phyloP scores from a whole-genome alignment of 2,797 vertebrate genomes.

The Holocentrus rufus region DNA sequence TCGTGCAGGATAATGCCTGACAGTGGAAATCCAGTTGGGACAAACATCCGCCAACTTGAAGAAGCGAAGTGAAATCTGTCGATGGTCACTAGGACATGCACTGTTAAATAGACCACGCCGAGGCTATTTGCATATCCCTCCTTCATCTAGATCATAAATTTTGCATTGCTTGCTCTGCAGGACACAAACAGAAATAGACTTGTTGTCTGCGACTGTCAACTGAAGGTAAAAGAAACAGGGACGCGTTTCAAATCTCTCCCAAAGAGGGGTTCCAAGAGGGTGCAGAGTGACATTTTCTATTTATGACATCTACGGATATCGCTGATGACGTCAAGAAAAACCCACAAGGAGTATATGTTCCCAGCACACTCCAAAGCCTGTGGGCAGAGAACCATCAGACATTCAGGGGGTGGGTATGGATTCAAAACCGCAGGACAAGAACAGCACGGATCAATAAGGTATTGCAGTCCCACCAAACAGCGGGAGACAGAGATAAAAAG shows the following conservation, averaged over 20 bases:
- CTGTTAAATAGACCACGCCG: neutral
- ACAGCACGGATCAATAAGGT: conserved; percentile 68
- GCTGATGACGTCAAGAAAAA: conserved; percentile 33
- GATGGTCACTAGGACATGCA: neutral
- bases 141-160: neutral
- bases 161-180: neutral
- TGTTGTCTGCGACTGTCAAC: neutral
- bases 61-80: neutral
- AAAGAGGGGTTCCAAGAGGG: neutral
- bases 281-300: conserved; percentile 36
- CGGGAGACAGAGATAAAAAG: conserved; percentile 28
- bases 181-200: neutral
- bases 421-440: conserved; percentile 66
- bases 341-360: conserved; percentile 33
- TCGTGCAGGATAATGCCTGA: neutral
- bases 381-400: conserved; percentile 56
- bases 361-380: conserved; percentile 15
- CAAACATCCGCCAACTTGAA: neutral
- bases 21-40: neutral
- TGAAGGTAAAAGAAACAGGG: conserved; percentile 14
- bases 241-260: conserved; percentile 16
- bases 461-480: conserved; percentile 52
- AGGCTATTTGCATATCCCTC: neutral
- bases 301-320: conserved; percentile 29
- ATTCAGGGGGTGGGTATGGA: conserved; percentile 51